phyloP scores from a whole-genome alignment of 2,888 invertebrate genomes.

The Thecocarcelia acutangulata region DNA sequence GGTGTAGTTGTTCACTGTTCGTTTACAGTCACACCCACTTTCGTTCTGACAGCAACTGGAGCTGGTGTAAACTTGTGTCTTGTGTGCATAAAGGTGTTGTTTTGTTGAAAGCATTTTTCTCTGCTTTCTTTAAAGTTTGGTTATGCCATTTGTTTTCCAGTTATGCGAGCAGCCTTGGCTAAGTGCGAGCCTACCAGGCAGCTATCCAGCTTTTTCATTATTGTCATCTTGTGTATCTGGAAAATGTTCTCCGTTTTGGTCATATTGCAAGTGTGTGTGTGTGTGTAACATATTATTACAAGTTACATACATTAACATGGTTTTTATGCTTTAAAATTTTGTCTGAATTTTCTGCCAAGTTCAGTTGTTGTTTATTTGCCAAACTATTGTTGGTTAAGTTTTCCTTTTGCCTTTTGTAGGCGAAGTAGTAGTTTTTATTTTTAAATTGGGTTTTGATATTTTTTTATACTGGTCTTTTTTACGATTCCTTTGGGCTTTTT shows the following conservation, averaged over 20 bases:
- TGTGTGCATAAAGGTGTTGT: conserved; percentile 55
- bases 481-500: conserved; percentile 35
- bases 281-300: conserved; percentile 27
- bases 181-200: not conserved
- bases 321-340: conserved; percentile 44
- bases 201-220: conserved; percentile 4
- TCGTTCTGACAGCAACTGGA: conserved; percentile 25
- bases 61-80: conserved; percentile 16
- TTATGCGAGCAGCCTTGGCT: conserved; percentile 55
- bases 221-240: conserved; percentile 28
- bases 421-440: conserved; percentile 16
- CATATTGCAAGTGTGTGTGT: conserved; percentile 7
- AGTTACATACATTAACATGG: conserved; percentile 42
- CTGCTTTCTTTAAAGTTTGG: conserved; percentile 8
- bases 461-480: not conserved
- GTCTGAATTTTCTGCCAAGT: conserved; percentile 41
- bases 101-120: conserved; percentile 52
- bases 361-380: conserved; percentile 28
- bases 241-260: conserved; percentile 4
- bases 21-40: conserved; percentile 66
- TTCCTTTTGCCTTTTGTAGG: conserved; percentile 8
- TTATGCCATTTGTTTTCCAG: conserved; percentile 45
- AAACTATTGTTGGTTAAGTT: conserved; percentile 1
- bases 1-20: conserved; percentile 50
- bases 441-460: conserved; percentile 36